Conservation (phyloP, 1,140 invertebrate genomes). For the Teleopsis dalmanni region DNA sequence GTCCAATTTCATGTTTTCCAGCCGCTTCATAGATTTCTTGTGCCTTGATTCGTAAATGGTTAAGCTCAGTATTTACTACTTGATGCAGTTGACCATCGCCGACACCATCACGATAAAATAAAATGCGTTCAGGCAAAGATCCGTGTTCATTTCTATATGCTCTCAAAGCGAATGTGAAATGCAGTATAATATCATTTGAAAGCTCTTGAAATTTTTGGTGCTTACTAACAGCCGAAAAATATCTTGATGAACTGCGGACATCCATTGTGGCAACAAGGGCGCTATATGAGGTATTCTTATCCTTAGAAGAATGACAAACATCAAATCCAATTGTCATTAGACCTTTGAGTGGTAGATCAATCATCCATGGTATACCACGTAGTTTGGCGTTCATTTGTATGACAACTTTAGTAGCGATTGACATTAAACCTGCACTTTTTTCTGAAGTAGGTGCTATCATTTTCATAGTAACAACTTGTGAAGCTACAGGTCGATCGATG, state of each 20-base stretch:
- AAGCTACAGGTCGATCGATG: conserved; percentile 61
- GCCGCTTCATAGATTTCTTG: conserved; percentile 44
- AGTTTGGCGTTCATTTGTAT: conserved; percentile 83
- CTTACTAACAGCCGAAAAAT: conserved; percentile 32
- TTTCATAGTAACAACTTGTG: conserved; percentile 61
- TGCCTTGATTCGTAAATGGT: conserved; percentile 47
- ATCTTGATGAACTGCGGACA: conserved; percentile 48
- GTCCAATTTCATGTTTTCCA: conserved; percentile 8
- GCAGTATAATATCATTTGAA: conserved; percentile 52
- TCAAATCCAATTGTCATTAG: conserved; percentile 83
- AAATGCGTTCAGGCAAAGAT: conserved; percentile 48
- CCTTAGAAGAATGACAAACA: conserved; percentile 67
- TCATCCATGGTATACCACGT: conserved; percentile 74
- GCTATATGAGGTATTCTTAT: conserved; percentile 55
- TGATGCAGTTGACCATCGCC: conserved; percentile 72
- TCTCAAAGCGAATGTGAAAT: conserved; percentile 51
- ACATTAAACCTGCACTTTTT: conserved; percentile 44
- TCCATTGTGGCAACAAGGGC: conserved; percentile 71
- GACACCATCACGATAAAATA: conserved; percentile 71
- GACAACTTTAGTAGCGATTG: conserved; percentile 76
- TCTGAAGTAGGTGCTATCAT: conserved; percentile 42
- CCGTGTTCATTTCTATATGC: conserved; percentile 43
- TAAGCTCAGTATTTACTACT: conserved; percentile 41
- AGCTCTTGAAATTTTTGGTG: conserved; percentile 67
- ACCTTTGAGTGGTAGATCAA: conserved; percentile 56